phyloP scores from a whole-genome alignment of 2,113 vertebrate genomes.

The Mobula hypostoma region DNA sequence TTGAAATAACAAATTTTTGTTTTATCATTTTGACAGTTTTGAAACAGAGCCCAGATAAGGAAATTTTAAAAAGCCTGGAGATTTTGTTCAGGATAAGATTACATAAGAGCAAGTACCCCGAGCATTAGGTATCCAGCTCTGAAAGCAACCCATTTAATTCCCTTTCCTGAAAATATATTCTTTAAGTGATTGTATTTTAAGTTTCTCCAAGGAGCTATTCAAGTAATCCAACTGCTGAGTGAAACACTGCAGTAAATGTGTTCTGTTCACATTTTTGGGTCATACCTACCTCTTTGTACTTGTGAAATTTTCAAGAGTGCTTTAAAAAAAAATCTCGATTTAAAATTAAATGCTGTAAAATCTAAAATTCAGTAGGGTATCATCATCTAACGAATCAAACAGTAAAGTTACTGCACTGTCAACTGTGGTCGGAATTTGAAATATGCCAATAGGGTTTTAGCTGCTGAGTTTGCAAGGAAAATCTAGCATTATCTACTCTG shows the following conservation, averaged over 20 bases:
- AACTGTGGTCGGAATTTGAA: background rate
- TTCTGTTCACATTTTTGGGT: background rate
- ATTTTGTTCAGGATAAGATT: background rate
- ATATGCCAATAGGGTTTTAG: background rate
- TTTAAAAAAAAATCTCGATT: background rate
- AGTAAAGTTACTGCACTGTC: background rate
- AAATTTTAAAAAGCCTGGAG: background rate
- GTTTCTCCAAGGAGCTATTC: background rate
- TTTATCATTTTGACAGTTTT: background rate
- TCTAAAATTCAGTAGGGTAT: background rate
- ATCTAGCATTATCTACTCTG: background rate
- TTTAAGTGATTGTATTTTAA: slow-evolving; percentile 21
- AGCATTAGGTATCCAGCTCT: background rate
- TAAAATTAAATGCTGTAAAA: background rate
- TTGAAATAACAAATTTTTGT: background rate
- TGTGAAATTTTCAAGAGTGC: background rate
- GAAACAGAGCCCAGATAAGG: background rate
- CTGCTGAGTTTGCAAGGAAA: background rate
- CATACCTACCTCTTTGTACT: background rate
- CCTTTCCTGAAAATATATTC: slow-evolving; percentile 17
- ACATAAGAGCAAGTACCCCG: background rate
- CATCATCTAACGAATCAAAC: background rate
- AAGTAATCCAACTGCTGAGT: background rate
- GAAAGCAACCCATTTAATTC: background rate
- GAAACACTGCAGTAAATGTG: slow-evolving; percentile 7